Base-by-base conservation (phyloP, 2,797 vertebrate species). In the Cryptoprocta ferox region DNA sequence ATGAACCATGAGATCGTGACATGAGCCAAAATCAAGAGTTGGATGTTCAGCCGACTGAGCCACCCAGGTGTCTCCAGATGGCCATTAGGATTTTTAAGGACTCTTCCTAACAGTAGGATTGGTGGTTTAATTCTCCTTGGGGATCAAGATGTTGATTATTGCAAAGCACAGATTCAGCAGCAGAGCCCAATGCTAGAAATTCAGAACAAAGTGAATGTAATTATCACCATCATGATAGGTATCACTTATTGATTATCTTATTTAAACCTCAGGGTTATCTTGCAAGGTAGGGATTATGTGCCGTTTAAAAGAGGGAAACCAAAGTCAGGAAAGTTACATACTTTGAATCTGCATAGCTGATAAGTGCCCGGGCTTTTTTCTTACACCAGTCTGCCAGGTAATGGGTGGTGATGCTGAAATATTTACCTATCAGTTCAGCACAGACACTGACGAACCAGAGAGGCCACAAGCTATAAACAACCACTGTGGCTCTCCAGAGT, bases 181-280 rank as follows among this genome's bases (percentile, higher is more conserved):
- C n/a, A 59, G 78, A 26, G 63, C n/a, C 24, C 79, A 76, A 1
- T 92, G 87, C 61, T 81, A 83, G 37, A 96, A 75, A 87, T 78
- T 56, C 11, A 68, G 79, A 87, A 35, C 35, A 70, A 48, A 63
- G 15, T 45, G 66, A 83, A 93, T 26, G 24, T 1, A 50, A 0
- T 53, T 7, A 37, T 9, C 26, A 37, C 48, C 53, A 26, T 73
- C 35, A 1, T 85, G 32, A 73, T 42, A 35, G 59, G 63, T 68
- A 53, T 50, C 56, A 80, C 2, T 66, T 35, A 80, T 0, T 81
- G 37, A 75, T 45, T 39, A 32, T 68, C 66, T 82, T 65, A 28
- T 59, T 96, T 80, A 78, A 59, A 88, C 50, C 39, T 93, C 18
- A 48, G 12, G 24, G 18, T 12, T 19, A 42, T 56, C 21, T 66